Evolutionary conservation across 2,888 invertebrate genomes (phyloP).

Genomic region (Neoascia interrupta): DNA sequence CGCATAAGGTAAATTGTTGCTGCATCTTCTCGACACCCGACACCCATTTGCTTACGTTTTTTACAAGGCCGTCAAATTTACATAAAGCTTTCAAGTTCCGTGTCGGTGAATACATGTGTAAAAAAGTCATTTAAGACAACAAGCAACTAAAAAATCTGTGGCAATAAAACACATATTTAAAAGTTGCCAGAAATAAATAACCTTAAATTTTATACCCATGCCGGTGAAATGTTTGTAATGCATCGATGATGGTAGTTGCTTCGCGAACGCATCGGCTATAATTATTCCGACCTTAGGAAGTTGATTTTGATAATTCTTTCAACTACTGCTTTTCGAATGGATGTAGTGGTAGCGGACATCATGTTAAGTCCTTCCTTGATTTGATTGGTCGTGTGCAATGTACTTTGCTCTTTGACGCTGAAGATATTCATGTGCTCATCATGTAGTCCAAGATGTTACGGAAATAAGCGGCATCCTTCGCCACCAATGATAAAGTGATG

Average conservation of each 20-base stretch:
- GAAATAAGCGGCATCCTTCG: slow-evolving; percentile 30
- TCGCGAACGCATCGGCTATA: slow-evolving; percentile 4
- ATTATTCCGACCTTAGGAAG: slow-evolving; percentile 11
- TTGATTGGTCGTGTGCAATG: neutral
- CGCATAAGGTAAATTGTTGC: no score
- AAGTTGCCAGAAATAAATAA: no score
- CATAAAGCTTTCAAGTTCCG: no score
- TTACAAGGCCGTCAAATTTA: no score
- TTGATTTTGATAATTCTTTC: neutral
- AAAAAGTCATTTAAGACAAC: no score
- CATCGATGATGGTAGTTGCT: neutral
- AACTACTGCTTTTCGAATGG: neutral
- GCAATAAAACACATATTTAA: no score
- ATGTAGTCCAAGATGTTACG: slow-evolving; percentile 25
- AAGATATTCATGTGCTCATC: neutral
- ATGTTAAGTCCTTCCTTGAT: no score
- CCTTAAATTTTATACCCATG: slow-evolving; percentile 9
- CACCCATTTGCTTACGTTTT: no score
- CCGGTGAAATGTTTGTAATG: slow-evolving; percentile 13
- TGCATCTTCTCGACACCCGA: no score
- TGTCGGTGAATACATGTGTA: no score
- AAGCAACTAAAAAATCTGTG: no score
- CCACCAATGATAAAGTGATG: slow-evolving; percentile 24
- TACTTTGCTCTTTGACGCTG: slow-evolving; percentile 25
- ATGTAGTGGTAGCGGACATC: no score